Base-by-base conservation (phyloP, 2,888 invertebrate species). In the Volucella inanis region DNA sequence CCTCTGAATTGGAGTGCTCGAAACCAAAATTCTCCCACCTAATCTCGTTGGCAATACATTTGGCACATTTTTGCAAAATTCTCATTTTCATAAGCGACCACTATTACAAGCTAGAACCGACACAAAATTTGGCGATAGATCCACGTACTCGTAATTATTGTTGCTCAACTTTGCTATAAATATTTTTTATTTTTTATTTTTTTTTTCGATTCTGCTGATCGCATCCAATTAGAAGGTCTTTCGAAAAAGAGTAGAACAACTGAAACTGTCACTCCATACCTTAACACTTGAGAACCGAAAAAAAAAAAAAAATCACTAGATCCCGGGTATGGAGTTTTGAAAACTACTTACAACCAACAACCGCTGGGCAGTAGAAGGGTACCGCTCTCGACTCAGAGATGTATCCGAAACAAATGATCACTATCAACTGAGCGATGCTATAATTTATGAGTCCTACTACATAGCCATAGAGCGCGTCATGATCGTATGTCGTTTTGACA, bases 21-120 rank as follows among this genome's bases (percentile, higher is more conserved):
- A 91, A 91, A 38, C 91, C 90, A 49, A 91, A 91, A 80, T 92
- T 91, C 18, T 88, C 85, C 65, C 89, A 83, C 75, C 89, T 89
- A 67, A 91, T 87, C 88, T 92, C 92, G 71, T 89, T 89, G 81
- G 87, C 85, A 49, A 91, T 87, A 54, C 86, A 88, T 54, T 90
- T 89, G 18, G 88, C 86, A 74, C 89, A 89, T 67, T 88, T 89
- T 87, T 90, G 88, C 31, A 90, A 78, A 61, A 90, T 87, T 88
- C 89, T 89, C 91, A 91, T 91, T 75, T 88, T 83, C 38, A 14
- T 9, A 8, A 31, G 11, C 4, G 39, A 15, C 14, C 15, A 18
- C 18, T 15, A 15, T 38, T 15, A 6, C 31, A 31, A 6, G 6
- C 31, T 31, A 31, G 6, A 31, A 31, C 31, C 6, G 31, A 31